Conservation (phyloP, 37 sponge, comb jelly and placozoan species). For the Chondrilla cf. caribensis region DNA sequence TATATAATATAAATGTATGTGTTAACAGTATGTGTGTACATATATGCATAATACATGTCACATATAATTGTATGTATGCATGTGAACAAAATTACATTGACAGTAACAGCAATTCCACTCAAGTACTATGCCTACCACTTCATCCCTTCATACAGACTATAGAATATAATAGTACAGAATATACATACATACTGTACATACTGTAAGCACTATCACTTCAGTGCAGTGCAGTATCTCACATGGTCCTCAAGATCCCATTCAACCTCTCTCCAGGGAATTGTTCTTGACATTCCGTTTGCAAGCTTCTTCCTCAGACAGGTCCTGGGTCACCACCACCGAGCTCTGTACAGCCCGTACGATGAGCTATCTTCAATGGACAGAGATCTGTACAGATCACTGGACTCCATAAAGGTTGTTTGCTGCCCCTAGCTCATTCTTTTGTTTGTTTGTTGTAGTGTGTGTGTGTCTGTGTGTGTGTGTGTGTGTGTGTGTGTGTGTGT, state of each 20-base stretch:
- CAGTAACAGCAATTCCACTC: too few species aligned
- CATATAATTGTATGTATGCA: background rate
- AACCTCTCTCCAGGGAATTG: constrained; percentile 84
- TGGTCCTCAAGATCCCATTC: too few species aligned
- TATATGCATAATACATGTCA: background rate
- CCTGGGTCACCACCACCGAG: constrained; percentile 56
- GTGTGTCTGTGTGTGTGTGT: background rate
- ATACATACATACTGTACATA: too few species aligned
- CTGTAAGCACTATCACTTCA: too few species aligned
- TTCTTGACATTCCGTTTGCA: constrained; percentile 92
- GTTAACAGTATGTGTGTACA: too few species aligned
- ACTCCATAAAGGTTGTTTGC: constrained; percentile 91
- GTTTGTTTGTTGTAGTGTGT: background rate
- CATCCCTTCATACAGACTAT: too few species aligned
- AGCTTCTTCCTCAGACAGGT: constrained; percentile 87
- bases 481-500: background rate
- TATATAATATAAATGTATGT: too few species aligned
- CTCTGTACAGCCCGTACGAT: constrained; percentile 85
- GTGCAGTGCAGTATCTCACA: too few species aligned
- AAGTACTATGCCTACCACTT: too few species aligned
- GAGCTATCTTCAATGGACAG: constrained; percentile 90
- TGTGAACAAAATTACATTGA: too few species aligned
- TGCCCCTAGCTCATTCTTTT: too few species aligned
- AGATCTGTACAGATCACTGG: constrained; percentile 83
- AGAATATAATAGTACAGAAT: too few species aligned